Evolutionary conservation across 1,140 invertebrate genomes (phyloP).

Genomic region (Steinernema feltiae): DNA sequence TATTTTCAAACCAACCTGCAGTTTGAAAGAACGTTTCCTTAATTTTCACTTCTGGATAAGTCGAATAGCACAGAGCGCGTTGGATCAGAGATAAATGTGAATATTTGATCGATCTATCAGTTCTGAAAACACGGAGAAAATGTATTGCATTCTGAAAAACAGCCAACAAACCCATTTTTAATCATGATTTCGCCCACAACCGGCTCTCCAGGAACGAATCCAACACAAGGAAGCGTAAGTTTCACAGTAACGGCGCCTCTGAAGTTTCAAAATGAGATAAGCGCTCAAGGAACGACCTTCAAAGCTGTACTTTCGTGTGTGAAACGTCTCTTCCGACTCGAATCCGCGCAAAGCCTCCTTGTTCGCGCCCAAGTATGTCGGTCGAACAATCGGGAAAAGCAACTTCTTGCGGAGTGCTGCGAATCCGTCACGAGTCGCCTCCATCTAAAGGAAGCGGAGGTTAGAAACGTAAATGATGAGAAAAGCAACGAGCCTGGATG

Average conservation of each 20-base stretch:
- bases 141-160: too few relatives aligned
- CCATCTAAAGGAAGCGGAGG: neutral
- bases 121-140: neutral
- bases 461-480: too few relatives aligned
- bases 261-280: neutral
- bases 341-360: neutral
- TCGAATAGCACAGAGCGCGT: neutral
- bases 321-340: neutral
- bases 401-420: neutral
- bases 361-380: neutral
- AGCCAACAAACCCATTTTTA: neutral
- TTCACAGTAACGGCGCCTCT: neutral
- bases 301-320: neutral
- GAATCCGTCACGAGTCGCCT: neutral
- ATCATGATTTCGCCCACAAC: neutral
- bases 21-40: neutral
- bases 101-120: neutral
- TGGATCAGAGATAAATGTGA: neutral
- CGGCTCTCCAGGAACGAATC: neutral
- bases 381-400: neutral
- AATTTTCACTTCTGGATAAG: neutral
- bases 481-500: neutral
- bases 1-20: neutral
- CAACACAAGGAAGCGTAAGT: neutral
- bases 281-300: too few relatives aligned